Conservation (phyloP, 2,113 vertebrate genomes). For the Psephotus haematonotus region DNA sequence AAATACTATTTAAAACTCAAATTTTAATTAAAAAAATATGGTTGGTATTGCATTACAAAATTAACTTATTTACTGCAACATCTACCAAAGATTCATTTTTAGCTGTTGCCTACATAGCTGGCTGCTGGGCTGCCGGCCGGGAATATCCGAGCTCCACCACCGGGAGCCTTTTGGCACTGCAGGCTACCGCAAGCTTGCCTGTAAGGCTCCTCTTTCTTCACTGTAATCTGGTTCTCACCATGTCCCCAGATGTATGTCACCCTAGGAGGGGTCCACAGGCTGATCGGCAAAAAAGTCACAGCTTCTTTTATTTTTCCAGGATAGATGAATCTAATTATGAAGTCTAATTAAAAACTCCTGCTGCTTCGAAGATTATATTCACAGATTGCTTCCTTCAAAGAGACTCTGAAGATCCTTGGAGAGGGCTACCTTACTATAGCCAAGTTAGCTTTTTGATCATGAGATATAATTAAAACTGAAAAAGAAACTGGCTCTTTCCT, state of each 20-base stretch:
- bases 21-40: not conserved
- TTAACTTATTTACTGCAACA: not conserved
- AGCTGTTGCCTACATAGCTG: not conserved
- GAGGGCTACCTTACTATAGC: not conserved
- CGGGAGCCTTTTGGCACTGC: not conserved
- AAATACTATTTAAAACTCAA: not conserved
- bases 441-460: conserved; percentile 4
- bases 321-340: not conserved
- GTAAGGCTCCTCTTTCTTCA: not conserved
- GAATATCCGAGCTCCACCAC: not conserved
- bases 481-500: not conserved
- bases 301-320: not conserved
- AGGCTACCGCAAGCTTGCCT: not conserved
- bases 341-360: not conserved
- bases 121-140: rapidly evolving
- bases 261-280: not conserved
- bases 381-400: not conserved
- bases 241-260: not conserved
- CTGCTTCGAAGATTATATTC: not conserved
- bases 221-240: not conserved
- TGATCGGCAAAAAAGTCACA: too few species aligned
- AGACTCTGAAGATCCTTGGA: not conserved
- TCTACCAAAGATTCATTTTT: not conserved
- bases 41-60: not conserved
- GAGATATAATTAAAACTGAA: not conserved